Evolutionary conservation across 1,140 invertebrate species (phyloP), one percentile per base, ranked within the genome.

Genomic region (Zaprionus lachaisei): DNA sequence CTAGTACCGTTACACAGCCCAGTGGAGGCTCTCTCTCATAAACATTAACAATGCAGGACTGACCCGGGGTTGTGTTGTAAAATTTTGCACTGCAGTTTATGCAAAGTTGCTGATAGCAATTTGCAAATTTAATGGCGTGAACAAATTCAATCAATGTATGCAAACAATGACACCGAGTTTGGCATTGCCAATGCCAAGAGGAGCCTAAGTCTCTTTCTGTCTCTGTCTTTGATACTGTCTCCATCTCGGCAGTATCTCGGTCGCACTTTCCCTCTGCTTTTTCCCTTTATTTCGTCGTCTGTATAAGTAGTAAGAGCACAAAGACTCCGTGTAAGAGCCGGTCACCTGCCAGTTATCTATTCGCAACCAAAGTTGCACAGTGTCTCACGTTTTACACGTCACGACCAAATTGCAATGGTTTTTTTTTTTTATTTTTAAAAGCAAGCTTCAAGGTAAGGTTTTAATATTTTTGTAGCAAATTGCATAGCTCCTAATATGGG

Each of bases 121-220:
- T 92, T 92, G 90, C 90, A 91, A 90, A 92, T 92, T 92, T 92
- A 92, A 92, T 92, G 91, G 91, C 87, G 91, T 91, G 87, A 92
- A 92, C 91, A 92, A 92, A 92, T 92, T 92, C 91, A 92, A 92
- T 92, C 91, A 92, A 91, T 91, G 86, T 90, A 84, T 92, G 90
- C 86, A 92, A 92, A 92, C 90, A 92, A 90, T 82, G 76, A 79
- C 72, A 83, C 68, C 69, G 51, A 76, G 67, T 76, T 54, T 57
- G 60, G 70, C 55, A 31, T 51, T 57, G 70, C 49, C 56, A 38
- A 58, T 68, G 71, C 51, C 61, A 76, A 71, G 55, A 73, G 69
- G 54, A 73, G 68, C 57, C 67, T 51, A 56, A 63, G 31, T 24
- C 58, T 44, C 3, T 34, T 24, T 56, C 55, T 67, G 37, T 22